Base-by-base conservation (phyloP, 2,113 vertebrate species). In the Acrocephalus arundinaceus region DNA sequence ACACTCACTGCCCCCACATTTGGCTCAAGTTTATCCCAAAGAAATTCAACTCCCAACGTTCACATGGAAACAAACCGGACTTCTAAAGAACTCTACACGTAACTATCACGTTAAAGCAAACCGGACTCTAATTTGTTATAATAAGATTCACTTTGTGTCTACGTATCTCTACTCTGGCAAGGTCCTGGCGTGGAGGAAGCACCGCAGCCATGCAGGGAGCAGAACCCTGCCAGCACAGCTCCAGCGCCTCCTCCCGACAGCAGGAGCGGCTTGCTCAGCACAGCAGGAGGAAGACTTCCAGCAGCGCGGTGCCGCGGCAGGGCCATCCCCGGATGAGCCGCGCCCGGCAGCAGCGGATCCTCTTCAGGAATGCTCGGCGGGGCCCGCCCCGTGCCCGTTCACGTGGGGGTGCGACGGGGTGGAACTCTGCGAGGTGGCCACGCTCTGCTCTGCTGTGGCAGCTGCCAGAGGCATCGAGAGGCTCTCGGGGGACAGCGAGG, bases 341-440 rank as follows among this genome's bases (percentile, higher is more conserved):
- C 0, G 3, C 2, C 31, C 7, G 5, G 83, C 59, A 49, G 87
- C 82, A 11, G 22, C 14, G 23, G 55, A 35, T 63, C 89, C 84
- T 39, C 49, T 25, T 98, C 97, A 98, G 74, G 98, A 67, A 33
- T 98, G 98, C 81, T 99, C 98, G 0, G 97, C 31, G 7, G 98
- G 93, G 13, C 96, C 97, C 1, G 93, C 92, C 87, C 98, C 98
- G 3, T 99, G 98, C 87, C 99, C 99, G 2, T 99, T 98, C 78
- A 98, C 87, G n/a, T 99, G 99, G 2, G 97, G 94, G 85, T 97
- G 98, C 48, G 97, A 97, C 7, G 97, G 91, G 76, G 97, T 61
- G 30, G 96, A 94, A 97, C 98, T 97, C 98, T 98, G 95, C 81
- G 97, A 27, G 87, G 97, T 30, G 31, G 43, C 97, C 75, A 54